Evolutionary conservation across 2,113 vertebrate species (phyloP), one percentile per base, ranked within the genome.

Genomic region (Rhea pennata): DNA sequence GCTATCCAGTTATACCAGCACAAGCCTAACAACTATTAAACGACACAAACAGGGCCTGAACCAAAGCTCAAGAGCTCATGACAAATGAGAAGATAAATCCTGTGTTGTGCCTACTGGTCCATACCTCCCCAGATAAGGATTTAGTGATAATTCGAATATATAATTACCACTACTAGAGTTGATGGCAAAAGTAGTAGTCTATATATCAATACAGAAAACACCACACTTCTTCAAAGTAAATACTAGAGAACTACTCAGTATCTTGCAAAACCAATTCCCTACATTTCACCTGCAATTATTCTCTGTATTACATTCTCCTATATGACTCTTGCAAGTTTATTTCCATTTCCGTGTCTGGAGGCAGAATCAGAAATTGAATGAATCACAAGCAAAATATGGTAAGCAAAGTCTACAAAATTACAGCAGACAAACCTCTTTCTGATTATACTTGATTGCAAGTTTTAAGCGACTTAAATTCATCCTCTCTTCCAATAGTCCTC

Each of bases 381-480:
- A 66, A 42, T 89, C 62, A 42, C 26, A 53, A 89, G 27, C 39
- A 73, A 92, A 88, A 78, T 21, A 40, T 0, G 3, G 64, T 24
- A 70, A 0, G 5, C 19, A 58, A 85, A 61, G 29, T 33, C 44
- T 22, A 78, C 74, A 17, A 71, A 81, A 87, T 54, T 33, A 80
- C 58, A 75, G 51, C 67, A 92, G 73, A 90, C 98, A 95, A 84
- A 99, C 99, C 99, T 99, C 99, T 95, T 99, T 99, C 94, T 99
- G 99, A 97, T 99, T 99, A 97, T 99, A 99, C 92, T 99, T 99
- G 97, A 99, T 99, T 87, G 99, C 99, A 77, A 99, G 99, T 96
- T 99, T 99, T 89, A 99, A 98, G 71, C 99, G 99, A 94, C 99
- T 99, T 96, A 99, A 98, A 95, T 99, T 99, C 99, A 99, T 99